phyloP scores from a whole-genome alignment of 2,113 vertebrate species.

The Bagarius yarrelli region DNA sequence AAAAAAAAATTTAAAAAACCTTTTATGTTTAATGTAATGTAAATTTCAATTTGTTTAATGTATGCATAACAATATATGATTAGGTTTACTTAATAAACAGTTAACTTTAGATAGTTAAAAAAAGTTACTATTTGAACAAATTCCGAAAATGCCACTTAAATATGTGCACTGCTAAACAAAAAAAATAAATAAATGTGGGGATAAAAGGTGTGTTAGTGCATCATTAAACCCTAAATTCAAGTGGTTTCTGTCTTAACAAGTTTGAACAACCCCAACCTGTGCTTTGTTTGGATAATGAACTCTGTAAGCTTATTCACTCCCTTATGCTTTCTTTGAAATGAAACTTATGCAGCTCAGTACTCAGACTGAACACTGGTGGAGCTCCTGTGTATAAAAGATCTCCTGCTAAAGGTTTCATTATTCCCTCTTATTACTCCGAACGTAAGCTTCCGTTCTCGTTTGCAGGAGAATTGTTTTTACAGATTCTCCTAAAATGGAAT shows the following conservation, averaged over 20 bases:
- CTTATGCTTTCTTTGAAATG: neutral
- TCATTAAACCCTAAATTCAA: neutral
- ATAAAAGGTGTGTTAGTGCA: neutral
- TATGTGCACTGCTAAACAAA: neutral
- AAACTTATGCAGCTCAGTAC: neutral
- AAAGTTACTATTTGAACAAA: neutral
- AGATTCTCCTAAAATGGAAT: conserved; percentile 13
- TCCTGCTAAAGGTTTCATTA: neutral
- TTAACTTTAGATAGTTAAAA: neutral
- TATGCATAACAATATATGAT: neutral
- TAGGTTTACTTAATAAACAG: neutral
- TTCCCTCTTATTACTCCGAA: neutral
- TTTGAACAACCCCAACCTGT: neutral
- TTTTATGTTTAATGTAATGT: neutral
- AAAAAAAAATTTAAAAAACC: too few species aligned
- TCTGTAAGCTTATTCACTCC: too few species aligned
- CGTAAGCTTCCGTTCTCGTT: neutral
- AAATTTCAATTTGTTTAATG: neutral
- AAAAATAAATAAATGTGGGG: neutral
- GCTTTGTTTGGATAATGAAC: neutral
- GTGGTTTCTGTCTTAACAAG: neutral
- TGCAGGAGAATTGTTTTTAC: neutral
- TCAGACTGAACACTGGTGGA: neutral
- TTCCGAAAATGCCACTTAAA: neutral
- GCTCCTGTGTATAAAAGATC: neutral